Evolutionary conservation across 2,888 invertebrate genomes (phyloP).

Genomic region (Sympetrum striolatum): DNA sequence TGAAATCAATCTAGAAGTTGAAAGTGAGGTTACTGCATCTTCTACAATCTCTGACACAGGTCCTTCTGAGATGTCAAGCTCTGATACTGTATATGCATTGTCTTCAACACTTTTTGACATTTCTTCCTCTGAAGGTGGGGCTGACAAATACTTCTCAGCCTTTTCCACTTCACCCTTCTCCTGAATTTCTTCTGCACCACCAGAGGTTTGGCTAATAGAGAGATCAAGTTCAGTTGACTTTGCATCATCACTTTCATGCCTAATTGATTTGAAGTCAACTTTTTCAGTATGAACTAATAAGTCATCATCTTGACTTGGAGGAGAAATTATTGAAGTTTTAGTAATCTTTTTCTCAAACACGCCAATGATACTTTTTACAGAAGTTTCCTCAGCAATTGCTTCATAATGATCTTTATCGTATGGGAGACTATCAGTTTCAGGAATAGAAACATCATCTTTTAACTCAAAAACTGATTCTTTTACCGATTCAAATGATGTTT

Average conservation of each 20-base stretch:
- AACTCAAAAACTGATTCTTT: constrained; percentile 9
- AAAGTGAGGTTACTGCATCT: constrained; percentile 16
- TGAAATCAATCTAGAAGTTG: constrained; percentile 13
- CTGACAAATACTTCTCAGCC: constrained; percentile 21
- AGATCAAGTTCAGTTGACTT: constrained; percentile 14
- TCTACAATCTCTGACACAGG: constrained; percentile 26
- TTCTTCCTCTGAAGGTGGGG: constrained; percentile 37
- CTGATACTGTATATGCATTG: constrained; percentile 14
- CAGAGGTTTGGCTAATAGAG: constrained; percentile 12
- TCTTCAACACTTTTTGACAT: constrained; percentile 36
- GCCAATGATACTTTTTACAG: constrained; percentile 31
- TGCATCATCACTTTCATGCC: constrained; percentile 3
- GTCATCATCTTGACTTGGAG: not conserved
- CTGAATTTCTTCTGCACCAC: constrained; percentile 15
- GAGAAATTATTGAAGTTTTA: not conserved
- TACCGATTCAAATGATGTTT: not conserved
- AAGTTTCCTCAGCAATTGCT: not conserved
- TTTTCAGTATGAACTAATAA: not conserved
- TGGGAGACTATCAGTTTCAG: constrained; percentile 10
- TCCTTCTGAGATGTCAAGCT: constrained; percentile 13
- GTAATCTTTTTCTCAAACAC: constrained; percentile 44
- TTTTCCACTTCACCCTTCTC: constrained; percentile 24
- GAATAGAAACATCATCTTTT: constrained; percentile 49
- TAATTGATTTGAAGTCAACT: not conserved
- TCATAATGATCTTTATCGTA: constrained; percentile 18